Conservation (phyloP, 2,888 invertebrate species). For the Psylliodes chrysocephalus region DNA sequence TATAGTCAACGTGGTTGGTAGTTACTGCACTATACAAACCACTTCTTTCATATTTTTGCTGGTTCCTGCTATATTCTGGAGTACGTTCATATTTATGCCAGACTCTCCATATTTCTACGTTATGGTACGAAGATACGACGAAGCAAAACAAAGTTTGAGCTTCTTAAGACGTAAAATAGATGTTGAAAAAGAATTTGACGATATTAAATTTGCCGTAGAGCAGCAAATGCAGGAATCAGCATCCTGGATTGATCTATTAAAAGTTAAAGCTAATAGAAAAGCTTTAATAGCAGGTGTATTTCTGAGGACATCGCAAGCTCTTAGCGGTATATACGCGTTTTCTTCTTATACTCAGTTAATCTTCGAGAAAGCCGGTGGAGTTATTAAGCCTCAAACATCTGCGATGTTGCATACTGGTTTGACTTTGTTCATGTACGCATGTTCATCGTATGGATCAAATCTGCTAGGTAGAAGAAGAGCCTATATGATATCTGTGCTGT, state of each 20-base stretch:
- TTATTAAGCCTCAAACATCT: conserved; percentile 52
- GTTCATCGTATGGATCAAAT: conserved; percentile 45
- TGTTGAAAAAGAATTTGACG: conserved; percentile 49
- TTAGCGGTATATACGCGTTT: conserved; percentile 53
- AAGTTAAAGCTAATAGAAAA: conserved; percentile 51
- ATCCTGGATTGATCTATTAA: conserved; percentile 53
- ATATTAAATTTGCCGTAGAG: conserved; percentile 49
- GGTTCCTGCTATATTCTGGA: conserved; percentile 68
- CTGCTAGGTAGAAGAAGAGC: conserved; percentile 53
- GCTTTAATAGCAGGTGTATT: conserved; percentile 53
- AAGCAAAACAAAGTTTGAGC: conserved; percentile 49
- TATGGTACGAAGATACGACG: conserved; percentile 46
- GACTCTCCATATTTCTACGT: conserved; percentile 63
- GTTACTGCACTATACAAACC: conserved; percentile 66
- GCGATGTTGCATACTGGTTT: conserved; percentile 51
- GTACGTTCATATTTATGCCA: conserved; percentile 71
- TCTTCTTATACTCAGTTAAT: conserved; percentile 54
- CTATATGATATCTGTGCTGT: conserved; percentile 50
- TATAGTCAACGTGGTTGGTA: conserved; percentile 67
- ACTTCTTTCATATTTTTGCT: conserved; percentile 69
- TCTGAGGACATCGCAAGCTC: conserved; percentile 53
- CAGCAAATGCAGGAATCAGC: conserved; percentile 56
- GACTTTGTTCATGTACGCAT: conserved; percentile 41
- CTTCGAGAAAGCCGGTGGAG: conserved; percentile 56
- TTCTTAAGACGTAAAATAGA: conserved; percentile 47